These are phyloP conservation scores for Tetragnatha montana DNA, from an alignment of 2,888 invertebrate species.

Conservation along the genomic window DNA sequence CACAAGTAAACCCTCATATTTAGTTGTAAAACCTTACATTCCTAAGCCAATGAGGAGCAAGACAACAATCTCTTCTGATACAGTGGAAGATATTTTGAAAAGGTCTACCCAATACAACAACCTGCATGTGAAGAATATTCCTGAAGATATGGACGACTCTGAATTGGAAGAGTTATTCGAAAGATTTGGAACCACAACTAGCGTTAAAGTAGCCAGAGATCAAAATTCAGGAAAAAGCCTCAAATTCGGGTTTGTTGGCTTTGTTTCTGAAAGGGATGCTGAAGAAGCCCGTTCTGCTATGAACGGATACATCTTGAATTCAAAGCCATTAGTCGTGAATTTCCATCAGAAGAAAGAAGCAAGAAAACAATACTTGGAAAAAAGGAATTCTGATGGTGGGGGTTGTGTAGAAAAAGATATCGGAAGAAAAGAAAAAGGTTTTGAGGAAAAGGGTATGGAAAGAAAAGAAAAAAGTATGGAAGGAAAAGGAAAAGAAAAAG, in stretches of 20 bases:
- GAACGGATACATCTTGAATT: slow-evolving; percentile 8
- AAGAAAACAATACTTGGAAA: slow-evolving; percentile 12
- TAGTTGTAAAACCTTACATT: neutral
- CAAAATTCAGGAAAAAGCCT: neutral
- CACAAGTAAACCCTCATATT: slow-evolving; percentile 3
- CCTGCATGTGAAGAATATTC: slow-evolving; percentile 49
- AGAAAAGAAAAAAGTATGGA: too few species aligned
- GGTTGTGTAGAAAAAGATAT: neutral
- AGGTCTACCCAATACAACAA: slow-evolving; percentile 38
- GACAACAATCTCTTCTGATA: slow-evolving; percentile 1
- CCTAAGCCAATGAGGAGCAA: neutral
- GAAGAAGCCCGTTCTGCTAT: slow-evolving; percentile 20
- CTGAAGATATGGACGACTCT: slow-evolving; percentile 5
- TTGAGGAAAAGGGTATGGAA: too few species aligned
- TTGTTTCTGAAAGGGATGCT: slow-evolving; percentile 26
- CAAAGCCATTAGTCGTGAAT: slow-evolving; percentile 31
- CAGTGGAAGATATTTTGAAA: neutral
- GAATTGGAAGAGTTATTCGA: slow-evolving; percentile 32
- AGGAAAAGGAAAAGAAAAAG: too few species aligned
- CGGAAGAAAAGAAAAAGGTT: too few species aligned
- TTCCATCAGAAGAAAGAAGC: slow-evolving; percentile 35
- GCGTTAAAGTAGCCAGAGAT: slow-evolving; percentile 44
- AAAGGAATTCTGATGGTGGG: neutral
- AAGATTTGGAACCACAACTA: slow-evolving; percentile 31
- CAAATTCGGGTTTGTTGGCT: slow-evolving; percentile 56